Evolutionary conservation across 2,888 invertebrate species (phyloP).

Genomic region (Epiperipatus broadwayi): DNA sequence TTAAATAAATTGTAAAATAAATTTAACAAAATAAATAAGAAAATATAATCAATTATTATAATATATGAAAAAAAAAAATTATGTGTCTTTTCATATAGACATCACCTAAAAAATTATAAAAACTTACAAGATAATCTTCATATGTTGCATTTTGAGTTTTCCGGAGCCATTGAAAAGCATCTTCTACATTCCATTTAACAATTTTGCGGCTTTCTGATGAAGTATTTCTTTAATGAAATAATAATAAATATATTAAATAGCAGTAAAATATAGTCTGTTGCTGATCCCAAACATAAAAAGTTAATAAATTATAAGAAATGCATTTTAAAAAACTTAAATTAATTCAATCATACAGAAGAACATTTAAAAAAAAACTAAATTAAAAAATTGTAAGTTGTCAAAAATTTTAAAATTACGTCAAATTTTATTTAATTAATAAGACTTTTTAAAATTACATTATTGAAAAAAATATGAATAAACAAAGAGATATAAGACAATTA

Average conservation of each 20-base stretch:
- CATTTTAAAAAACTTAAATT: not conserved
- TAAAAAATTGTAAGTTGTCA: no score
- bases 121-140: conserved; percentile 55
- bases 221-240: conserved; percentile 56
- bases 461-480: no score
- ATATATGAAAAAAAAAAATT: conserved; percentile 6
- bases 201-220: conserved; percentile 84
- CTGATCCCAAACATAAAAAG: conserved; percentile 15
- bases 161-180: conserved; percentile 86
- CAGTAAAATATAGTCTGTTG: no score
- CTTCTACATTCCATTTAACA: conserved; percentile 96
- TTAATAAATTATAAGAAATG: conserved; percentile 11
- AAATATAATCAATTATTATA: not conserved
- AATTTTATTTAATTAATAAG: no score
- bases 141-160: conserved; percentile 80
- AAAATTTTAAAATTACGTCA: no score
- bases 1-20: not conserved
- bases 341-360: not conserved
- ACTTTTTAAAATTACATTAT: no score
- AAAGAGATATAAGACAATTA: no score
- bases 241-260: conserved; percentile 5
- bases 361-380: no score
- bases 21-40: not conserved
- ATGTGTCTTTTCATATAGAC: no score
- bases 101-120: no score